Evolutionary conservation across 2,113 vertebrate species (phyloP).

Genomic region (Dryoscopus gambensis): DNA sequence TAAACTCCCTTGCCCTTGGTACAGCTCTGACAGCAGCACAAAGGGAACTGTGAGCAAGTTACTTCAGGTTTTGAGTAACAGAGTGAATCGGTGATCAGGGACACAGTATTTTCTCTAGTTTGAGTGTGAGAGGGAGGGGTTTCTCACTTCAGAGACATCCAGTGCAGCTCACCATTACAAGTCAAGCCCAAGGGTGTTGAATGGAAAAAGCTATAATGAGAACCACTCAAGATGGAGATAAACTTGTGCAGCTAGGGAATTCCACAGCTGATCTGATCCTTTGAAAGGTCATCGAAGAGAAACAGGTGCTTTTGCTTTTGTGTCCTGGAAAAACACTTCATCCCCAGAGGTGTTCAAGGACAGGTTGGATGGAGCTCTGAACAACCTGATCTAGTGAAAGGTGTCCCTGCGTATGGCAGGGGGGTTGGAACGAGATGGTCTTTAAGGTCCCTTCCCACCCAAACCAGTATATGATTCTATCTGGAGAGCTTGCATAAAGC

Average conservation of each 20-base stretch:
- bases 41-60: neutral
- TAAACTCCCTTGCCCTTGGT: neutral
- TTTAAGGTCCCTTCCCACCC: neutral
- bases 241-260: neutral
- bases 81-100: neutral
- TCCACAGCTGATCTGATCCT: neutral
- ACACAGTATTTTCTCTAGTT: neutral
- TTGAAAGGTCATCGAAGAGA: neutral
- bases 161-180: neutral
- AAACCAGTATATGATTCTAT: neutral
- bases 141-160: neutral
- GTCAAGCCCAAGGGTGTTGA: neutral
- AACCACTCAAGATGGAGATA: neutral
- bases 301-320: neutral
- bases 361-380: neutral
- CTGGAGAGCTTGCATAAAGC: neutral
- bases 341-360: neutral
- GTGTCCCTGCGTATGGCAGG: neutral
- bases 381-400: neutral
- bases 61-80: neutral
- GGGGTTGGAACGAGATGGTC: accelerated
- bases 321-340: neutral
- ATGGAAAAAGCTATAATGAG: neutral
- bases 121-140: neutral
- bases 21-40: neutral